Conservation (phyloP, 2,113 vertebrate genomes). For the Festucalex cinctus region DNA sequence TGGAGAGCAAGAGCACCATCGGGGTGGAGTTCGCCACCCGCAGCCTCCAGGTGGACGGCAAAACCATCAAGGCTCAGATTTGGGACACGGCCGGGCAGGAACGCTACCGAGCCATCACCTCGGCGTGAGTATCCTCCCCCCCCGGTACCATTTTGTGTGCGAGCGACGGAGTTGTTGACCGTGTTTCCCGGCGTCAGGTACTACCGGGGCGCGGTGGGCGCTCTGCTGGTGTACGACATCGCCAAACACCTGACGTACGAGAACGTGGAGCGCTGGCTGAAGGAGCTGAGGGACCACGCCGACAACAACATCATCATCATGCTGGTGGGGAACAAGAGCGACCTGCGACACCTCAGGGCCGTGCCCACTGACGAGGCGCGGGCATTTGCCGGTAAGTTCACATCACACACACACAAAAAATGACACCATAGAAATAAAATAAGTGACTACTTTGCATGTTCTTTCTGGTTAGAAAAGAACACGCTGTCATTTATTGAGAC, state of each 20-base stretch:
- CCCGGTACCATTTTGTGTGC: background rate
- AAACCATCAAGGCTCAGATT: slow-evolving; percentile 96
- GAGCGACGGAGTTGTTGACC: background rate
- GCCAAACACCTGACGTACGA: slow-evolving; percentile 92
- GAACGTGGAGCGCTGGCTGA: slow-evolving; percentile 91
- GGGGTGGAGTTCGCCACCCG: slow-evolving; percentile 96
- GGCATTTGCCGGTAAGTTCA: slow-evolving; percentile 80
- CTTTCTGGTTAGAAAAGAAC: slow-evolving; percentile 86
- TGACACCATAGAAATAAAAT: background rate
- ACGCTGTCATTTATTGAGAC: slow-evolving; percentile 96
- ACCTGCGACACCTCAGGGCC: slow-evolving; percentile 84
- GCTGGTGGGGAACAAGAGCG: slow-evolving; percentile 92
- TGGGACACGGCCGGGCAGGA: slow-evolving; percentile 98
- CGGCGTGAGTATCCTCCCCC: slow-evolving; percentile 78
- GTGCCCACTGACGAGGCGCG: slow-evolving; percentile 89
- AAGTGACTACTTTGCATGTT: background rate
- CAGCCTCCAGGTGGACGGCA: slow-evolving; percentile 95
- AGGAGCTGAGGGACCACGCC: slow-evolving; percentile 87
- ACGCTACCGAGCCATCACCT: slow-evolving; percentile 95
- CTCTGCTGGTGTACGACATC: slow-evolving; percentile 88
- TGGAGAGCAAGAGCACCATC: slow-evolving; percentile 97
- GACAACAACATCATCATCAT: slow-evolving; percentile 94
- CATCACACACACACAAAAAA: background rate
- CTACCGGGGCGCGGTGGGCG: slow-evolving; percentile 86
- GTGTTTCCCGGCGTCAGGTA: slow-evolving; percentile 68